phyloP scores from a whole-genome alignment of 2,113 vertebrate genomes.

The Thamnaconus septentrionalis region DNA sequence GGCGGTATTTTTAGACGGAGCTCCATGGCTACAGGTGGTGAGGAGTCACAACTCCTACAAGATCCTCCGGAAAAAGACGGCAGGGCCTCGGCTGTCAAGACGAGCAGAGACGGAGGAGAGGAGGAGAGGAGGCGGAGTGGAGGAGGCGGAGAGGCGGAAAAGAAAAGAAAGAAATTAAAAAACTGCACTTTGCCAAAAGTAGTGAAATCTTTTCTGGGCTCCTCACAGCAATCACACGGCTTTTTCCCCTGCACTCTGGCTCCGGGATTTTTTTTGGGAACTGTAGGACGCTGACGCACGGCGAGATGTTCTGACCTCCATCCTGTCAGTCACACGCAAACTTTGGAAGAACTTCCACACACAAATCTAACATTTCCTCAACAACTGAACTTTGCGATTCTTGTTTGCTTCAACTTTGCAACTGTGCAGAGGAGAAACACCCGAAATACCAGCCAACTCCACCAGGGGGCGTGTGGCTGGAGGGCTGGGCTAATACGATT shows the following conservation, averaged over 20 bases:
- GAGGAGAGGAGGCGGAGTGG: conserved; percentile 6
- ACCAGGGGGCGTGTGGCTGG: no score
- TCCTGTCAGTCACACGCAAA: conserved; percentile 24
- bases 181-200: conserved; percentile 45
- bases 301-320: conserved; percentile 29
- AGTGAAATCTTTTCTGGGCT: conserved; percentile 30
- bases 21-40: conserved; percentile 66
- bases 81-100: conserved; percentile 45
- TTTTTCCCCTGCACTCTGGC: not conserved
- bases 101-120: conserved; percentile 40
- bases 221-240: conserved; percentile 11
- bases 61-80: conserved; percentile 59
- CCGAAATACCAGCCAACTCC: no score
- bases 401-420: no score
- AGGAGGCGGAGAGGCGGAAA: conserved; percentile 25
- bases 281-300: conserved; percentile 29
- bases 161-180: conserved; percentile 36
- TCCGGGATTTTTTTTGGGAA: not conserved
- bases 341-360: conserved; percentile 4
- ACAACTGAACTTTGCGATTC: no score
- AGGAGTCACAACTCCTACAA: conserved; percentile 69
- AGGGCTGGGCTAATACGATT: no score
- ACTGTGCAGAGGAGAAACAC: no score
- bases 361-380: no score
- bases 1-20: conserved; percentile 57